Percentiles rank a stretch among this genome's conserved stretches.
Evolutionary conservation across 2,888 invertebrate species (phyloP).

Genomic region (Doris montereyensis): DNA sequence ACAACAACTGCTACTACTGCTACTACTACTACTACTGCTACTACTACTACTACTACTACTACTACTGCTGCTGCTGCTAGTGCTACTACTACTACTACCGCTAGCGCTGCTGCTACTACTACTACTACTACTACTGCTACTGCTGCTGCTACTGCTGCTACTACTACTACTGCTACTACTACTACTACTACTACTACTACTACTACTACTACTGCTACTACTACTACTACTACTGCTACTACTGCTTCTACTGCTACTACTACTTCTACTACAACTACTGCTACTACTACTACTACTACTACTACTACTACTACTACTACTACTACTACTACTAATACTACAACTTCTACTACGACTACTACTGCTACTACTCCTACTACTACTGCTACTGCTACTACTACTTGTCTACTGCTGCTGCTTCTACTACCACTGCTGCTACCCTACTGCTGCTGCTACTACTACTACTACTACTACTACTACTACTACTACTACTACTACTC

Average conservation of each 20-base stretch:
- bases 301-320: neutral
- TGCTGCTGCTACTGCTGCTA: neutral
- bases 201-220: neutral
- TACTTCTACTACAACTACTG: neutral
- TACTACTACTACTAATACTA: neutral
- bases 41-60: neutral
- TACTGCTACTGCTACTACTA: no score
- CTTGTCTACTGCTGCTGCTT: no score
- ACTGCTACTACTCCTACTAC: neutral
- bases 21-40: neutral
- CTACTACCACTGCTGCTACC: no score
- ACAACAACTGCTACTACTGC: neutral
- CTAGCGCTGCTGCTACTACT: neutral
- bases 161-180: neutral
- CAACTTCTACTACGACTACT: neutral
- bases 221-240: neutral
- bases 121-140: neutral
- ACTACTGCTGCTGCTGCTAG: neutral
- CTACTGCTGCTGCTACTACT: neutral
- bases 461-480: neutral
- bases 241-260: neutral
- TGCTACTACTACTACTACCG: neutral
- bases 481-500: neutral
- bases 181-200: neutral
- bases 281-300: neutral